phyloP scores from a whole-genome alignment of 2,113 vertebrate species.

The Eretmochelys imbricata region DNA sequence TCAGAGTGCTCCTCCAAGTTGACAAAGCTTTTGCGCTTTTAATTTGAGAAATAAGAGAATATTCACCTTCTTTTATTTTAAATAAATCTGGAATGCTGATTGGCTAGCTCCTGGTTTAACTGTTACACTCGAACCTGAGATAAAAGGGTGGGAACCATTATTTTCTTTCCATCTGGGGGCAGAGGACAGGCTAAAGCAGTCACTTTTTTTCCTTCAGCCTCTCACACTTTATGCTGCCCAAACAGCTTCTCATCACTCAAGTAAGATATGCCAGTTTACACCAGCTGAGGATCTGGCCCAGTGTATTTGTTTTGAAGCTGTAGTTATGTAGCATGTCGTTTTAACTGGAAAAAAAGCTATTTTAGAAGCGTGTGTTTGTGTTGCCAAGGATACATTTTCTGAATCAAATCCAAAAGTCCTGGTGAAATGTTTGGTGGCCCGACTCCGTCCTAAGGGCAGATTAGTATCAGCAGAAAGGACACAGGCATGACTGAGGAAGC shows the following conservation, averaged over 20 bases:
- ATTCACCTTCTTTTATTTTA: background rate
- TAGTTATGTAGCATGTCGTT: background rate
- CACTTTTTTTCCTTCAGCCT: rapidly evolving
- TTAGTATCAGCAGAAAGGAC: background rate
- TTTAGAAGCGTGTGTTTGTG: background rate
- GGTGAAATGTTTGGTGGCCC: background rate
- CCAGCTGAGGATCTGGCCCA: background rate
- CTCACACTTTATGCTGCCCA: background rate
- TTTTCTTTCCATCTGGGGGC: background rate
- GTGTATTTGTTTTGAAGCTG: background rate
- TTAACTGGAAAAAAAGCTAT: too few relatives aligned
- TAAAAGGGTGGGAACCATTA: background rate
- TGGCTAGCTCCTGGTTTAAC: background rate
- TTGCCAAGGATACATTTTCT: background rate
- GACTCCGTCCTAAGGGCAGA: background rate
- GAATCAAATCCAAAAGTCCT: conserved; percentile 2
- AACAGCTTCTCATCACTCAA: background rate
- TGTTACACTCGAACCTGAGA: background rate
- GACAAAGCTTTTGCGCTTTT: background rate
- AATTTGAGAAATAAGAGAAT: background rate
- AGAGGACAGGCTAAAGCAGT: background rate
- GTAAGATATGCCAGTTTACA: conserved; percentile 1
- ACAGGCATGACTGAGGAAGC: background rate
- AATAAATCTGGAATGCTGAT: background rate
- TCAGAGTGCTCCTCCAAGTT: background rate